A percentile compares a stretch with the other conserved stretches of the same genome.
These are phyloP conservation scores for Liopterus haemorrhoidalis DNA, from an alignment of 2,888 invertebrate genomes.

Conservation along the genomic window DNA sequence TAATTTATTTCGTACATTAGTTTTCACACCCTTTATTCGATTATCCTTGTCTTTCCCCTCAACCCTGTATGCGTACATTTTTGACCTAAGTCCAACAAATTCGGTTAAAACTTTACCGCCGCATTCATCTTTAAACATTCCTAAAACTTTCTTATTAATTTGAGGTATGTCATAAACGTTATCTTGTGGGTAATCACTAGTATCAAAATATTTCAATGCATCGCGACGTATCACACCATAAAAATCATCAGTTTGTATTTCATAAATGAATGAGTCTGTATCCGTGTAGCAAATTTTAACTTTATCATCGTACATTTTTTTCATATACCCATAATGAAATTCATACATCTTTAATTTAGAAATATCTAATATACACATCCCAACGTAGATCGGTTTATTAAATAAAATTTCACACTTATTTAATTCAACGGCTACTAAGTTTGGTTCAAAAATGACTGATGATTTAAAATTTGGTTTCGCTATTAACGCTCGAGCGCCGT, in stretches of 20 bases:
- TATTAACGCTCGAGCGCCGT: conserved; percentile 36
- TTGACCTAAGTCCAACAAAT: conserved; percentile 21
- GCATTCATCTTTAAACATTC: conserved; percentile 19
- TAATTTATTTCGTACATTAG: conserved; percentile 2
- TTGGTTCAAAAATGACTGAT: conserved; percentile 34
- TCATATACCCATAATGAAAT: conserved; percentile 38
- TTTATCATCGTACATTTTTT: conserved; percentile 32
- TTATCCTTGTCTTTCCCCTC: conserved; percentile 21
- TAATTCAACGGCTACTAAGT: conserved; percentile 38
- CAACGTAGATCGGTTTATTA: conserved; percentile 40
- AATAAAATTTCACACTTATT: conserved; percentile 30
- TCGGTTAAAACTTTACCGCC: conserved; percentile 11
- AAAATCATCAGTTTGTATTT: conserved; percentile 35
- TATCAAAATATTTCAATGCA: conserved; percentile 34
- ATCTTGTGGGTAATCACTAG: conserved; percentile 26
- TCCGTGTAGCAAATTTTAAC: conserved; percentile 30
- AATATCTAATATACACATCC: conserved; percentile 38
- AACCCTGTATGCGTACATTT: conserved; percentile 14
- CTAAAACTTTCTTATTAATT: conserved; percentile 23
- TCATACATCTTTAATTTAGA: conserved; percentile 39
- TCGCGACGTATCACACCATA: conserved; percentile 33
- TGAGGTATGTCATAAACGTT: conserved; percentile 30
- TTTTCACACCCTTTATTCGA: conserved; percentile 32
- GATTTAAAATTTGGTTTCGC: conserved; percentile 35
- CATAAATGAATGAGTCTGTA: conserved; percentile 32